A percentile compares a stretch with the other conserved stretches of the same genome.
Evolutionary conservation across 2,888 invertebrate genomes (phyloP).

Genomic region (Drepana falcataria): DNA sequence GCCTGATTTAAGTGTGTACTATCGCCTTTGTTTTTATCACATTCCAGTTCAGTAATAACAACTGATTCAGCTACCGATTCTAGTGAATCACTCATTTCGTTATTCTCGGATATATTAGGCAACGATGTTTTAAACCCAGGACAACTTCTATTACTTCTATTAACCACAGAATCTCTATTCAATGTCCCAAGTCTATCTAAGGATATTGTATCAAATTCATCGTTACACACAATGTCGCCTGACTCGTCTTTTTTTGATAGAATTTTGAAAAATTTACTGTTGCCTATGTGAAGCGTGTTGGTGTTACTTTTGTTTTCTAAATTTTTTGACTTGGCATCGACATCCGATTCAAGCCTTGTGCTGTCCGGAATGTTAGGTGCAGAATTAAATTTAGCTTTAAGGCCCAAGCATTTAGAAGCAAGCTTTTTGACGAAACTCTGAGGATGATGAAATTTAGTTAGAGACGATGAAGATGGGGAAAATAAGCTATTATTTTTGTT

Average conservation of each 20-base stretch:
- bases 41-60: slow-evolving; percentile 36
- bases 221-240: slow-evolving; percentile 65
- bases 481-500: slow-evolving; percentile 64
- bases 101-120: slow-evolving; percentile 71
- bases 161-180: slow-evolving; percentile 64
- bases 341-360: slow-evolving; percentile 48
- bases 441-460: slow-evolving; percentile 60
- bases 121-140: slow-evolving; percentile 71
- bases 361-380: slow-evolving; percentile 72
- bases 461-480: slow-evolving; percentile 64
- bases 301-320: slow-evolving; percentile 46
- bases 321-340: slow-evolving; percentile 51
- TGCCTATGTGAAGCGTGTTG: slow-evolving; percentile 64
- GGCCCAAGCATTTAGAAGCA: slow-evolving; percentile 75
- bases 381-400: slow-evolving; percentile 71
- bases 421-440: slow-evolving; percentile 75
- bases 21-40: slow-evolving; percentile 27
- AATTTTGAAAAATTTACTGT: slow-evolving; percentile 71
- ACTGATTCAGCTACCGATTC: slow-evolving; percentile 50
- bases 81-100: slow-evolving; percentile 56
- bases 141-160: slow-evolving; percentile 70
- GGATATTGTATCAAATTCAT: slow-evolving; percentile 73
- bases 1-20: slow-evolving; percentile 37
- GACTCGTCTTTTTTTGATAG: slow-evolving; percentile 69
- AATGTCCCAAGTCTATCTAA: slow-evolving; percentile 63